Evolutionary conservation across 2,888 invertebrate species (phyloP).

Genomic region (Trilocha varians): DNA sequence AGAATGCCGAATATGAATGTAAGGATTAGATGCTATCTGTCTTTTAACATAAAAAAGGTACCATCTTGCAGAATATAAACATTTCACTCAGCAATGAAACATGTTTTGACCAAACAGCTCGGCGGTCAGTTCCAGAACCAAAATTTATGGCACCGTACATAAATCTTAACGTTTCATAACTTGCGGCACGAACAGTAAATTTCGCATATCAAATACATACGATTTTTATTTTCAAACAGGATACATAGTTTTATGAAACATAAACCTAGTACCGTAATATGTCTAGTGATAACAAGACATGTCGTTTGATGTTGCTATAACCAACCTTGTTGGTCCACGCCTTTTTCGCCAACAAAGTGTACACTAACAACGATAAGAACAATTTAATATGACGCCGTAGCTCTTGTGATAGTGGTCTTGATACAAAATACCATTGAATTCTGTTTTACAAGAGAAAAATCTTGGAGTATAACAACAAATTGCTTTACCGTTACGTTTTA

Average conservation of each 20-base stretch:
- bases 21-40: no score
- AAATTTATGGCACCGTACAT: constrained; percentile 19
- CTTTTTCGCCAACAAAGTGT: constrained; percentile 8
- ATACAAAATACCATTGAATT: neutral
- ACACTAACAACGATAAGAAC: constrained; percentile 11
- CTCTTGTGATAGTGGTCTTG: neutral
- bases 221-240: constrained; percentile 33
- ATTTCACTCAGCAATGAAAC: no score
- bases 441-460: neutral
- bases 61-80: no score
- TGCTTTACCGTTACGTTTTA: neutral
- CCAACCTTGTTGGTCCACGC: constrained; percentile 21
- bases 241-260: constrained; percentile 35
- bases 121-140: constrained; percentile 6
- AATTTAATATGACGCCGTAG: constrained; percentile 11
- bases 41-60: no score
- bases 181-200: constrained; percentile 15
- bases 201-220: constrained; percentile 18
- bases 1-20: no score
- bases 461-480: neutral
- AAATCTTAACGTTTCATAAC: constrained; percentile 22
- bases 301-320: constrained; percentile 22
- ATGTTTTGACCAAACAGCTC: no score
- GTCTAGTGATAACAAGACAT: constrained; percentile 37
- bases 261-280: constrained; percentile 33